Percentiles rank a stretch among this genome's conserved stretches.
These are phyloP conservation scores for Pseudorhombus dupliciocellatus DNA, from an alignment of 2,113 vertebrate genomes.

Conservation along the genomic window DNA sequence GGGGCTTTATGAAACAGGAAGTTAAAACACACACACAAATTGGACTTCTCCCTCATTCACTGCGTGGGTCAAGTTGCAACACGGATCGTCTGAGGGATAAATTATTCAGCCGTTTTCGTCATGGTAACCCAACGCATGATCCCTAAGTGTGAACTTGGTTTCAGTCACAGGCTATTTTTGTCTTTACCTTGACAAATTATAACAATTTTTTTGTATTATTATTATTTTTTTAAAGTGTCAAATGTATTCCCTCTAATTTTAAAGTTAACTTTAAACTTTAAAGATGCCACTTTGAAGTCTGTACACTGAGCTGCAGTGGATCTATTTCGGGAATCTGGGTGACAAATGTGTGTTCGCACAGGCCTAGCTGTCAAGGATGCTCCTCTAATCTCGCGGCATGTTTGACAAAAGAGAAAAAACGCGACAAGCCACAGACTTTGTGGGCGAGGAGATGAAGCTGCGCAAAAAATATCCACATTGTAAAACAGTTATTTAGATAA, in stretches of 20 bases:
- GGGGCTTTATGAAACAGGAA: no score
- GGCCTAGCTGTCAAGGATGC: background rate
- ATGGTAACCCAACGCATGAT: slow-evolving; percentile 50
- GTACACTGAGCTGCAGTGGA: background rate
- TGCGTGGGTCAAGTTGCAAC: slow-evolving; percentile 57
- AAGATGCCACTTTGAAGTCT: background rate
- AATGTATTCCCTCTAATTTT: background rate
- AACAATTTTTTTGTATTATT: no score
- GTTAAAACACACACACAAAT: background rate
- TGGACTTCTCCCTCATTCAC: slow-evolving; percentile 2
- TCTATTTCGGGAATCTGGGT: background rate
- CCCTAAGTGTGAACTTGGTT: background rate
- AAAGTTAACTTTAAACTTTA: no score
- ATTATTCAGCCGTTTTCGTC: slow-evolving; percentile 64
- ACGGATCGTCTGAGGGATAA: slow-evolving; percentile 34
- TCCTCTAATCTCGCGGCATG: background rate
- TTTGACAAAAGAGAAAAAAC: background rate
- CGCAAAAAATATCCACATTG: background rate
- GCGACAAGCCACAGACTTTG: background rate
- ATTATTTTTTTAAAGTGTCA: no score
- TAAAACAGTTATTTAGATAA: background rate
- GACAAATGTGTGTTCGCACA: background rate
- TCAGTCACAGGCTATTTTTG: no score
- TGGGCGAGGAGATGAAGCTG: background rate
- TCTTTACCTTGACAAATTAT: no score